Conservation (phyloP, 1,140 invertebrate genomes). For the Zaprionus vittiger region DNA sequence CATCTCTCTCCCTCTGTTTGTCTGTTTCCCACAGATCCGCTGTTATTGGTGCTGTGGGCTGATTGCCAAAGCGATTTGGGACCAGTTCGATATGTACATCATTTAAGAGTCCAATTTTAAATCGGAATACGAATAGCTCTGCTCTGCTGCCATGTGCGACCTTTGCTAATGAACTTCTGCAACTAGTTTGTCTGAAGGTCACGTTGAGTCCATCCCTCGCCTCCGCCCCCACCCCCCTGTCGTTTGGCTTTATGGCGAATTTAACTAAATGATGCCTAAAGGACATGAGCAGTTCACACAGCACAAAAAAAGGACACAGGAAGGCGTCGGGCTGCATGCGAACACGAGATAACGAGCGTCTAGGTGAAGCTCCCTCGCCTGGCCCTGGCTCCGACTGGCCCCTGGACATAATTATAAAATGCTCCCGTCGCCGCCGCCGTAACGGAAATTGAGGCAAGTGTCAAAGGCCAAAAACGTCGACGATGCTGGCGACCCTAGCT, state of each 20-base stretch:
- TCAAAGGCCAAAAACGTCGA: slow-evolving; percentile 37
- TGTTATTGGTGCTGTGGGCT: too few relatives aligned
- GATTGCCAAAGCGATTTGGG: neutral
- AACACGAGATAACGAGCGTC: slow-evolving; percentile 33
- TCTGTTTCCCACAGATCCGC: too few relatives aligned
- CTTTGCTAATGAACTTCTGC: slow-evolving; percentile 30
- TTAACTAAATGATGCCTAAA: slow-evolving; percentile 28
- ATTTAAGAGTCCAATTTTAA: neutral
- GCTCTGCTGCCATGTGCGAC: slow-evolving; percentile 1
- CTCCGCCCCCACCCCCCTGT: neutral
- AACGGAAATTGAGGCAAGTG: slow-evolving; percentile 67
- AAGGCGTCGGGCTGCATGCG: slow-evolving; percentile 34
- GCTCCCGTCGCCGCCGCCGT: slow-evolving; percentile 14
- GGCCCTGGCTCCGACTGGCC: neutral
- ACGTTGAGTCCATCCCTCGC: neutral
- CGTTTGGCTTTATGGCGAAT: slow-evolving; percentile 12
- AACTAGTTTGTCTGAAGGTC: slow-evolving; percentile 35
- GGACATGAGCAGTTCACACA: slow-evolving; percentile 29
- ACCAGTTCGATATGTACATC: neutral
- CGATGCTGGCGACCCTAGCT: slow-evolving; percentile 12
- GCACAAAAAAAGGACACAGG: slow-evolving; percentile 22
- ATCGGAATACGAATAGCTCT: neutral
- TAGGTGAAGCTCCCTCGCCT: slow-evolving; percentile 10
- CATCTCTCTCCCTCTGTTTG: neutral
- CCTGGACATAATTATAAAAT: slow-evolving; percentile 59